phyloP scores from a whole-genome alignment of 2,797 vertebrate species.

The Melanotaenia parkinsoni region DNA sequence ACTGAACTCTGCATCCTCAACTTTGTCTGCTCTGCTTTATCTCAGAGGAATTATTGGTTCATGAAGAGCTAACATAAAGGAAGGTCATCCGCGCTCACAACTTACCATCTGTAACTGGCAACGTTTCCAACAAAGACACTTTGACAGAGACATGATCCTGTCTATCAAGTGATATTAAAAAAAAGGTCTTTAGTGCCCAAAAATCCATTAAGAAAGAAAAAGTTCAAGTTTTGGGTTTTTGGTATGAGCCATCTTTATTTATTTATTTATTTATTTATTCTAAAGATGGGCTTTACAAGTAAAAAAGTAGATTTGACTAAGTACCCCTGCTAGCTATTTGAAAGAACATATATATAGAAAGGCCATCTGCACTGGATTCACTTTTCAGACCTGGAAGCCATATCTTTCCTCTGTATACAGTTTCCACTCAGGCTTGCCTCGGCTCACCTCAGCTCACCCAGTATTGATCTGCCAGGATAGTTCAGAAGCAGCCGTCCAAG shows the following conservation, averaged over 20 bases:
- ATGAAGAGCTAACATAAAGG: conserved; percentile 6
- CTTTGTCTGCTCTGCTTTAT: conserved; percentile 9
- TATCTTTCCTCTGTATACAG: conserved; percentile 2
- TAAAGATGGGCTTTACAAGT: too few relatives aligned
- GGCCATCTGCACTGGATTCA: background rate
- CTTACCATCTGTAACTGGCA: conserved; percentile 25
- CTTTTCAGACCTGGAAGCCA: conserved; percentile 6
- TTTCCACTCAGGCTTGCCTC: conserved; percentile 29
- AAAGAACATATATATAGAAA: background rate
- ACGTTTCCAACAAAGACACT: background rate
- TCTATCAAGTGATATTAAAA: background rate
- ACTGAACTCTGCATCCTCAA: conserved; percentile 53
- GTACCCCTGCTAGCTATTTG: background rate
- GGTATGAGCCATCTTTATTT: background rate
- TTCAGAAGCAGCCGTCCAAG: conserved; percentile 31
- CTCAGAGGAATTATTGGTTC: conserved; percentile 27
- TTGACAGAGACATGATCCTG: too few relatives aligned
- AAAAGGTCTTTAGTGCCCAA: background rate
- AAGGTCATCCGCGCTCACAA: conserved; percentile 2
- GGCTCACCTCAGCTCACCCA: conserved; percentile 36
- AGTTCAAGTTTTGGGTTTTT: background rate
- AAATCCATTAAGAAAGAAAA: background rate
- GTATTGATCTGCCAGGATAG: conserved; percentile 52
- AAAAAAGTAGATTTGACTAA: too few relatives aligned
- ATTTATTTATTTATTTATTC: background rate